Conservation (phyloP, 2,113 vertebrate genomes). For the Chauna torquata region DNA sequence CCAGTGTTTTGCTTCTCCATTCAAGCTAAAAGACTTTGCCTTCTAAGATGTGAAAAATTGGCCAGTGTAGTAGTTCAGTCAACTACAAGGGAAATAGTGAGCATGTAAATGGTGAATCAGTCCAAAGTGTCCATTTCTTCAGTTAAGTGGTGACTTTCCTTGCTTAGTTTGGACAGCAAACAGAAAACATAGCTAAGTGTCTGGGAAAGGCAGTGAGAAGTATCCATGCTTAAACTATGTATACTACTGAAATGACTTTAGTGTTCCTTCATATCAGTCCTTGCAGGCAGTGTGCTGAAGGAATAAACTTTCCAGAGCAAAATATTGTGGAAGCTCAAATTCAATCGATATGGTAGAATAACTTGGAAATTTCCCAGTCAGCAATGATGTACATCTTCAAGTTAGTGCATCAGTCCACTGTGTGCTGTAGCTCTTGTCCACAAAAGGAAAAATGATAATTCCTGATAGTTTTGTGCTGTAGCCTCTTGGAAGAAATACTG, state of each 20-base stretch:
- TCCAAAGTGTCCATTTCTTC: not conserved
- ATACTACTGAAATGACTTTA: not conserved
- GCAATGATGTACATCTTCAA: not conserved
- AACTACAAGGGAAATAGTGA: not conserved
- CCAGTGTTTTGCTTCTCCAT: not conserved
- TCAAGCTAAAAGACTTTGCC: not conserved
- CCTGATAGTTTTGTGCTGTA: not conserved
- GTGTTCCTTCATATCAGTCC: not conserved
- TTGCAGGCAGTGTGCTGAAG: not conserved
- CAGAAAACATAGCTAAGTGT: not conserved
- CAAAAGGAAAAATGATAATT: not conserved
- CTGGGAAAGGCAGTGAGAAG: not conserved
- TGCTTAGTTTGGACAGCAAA: not conserved
- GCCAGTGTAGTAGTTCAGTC: not conserved
- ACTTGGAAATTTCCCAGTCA: not conserved
- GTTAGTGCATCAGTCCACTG: not conserved
- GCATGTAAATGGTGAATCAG: not conserved
- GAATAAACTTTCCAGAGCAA: not conserved
- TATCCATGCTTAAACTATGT: not conserved
- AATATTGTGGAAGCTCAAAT: not conserved
- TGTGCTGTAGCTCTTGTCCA: not conserved
- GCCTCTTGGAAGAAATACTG: not conserved
- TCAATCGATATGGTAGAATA: not conserved
- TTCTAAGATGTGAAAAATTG: not conserved
- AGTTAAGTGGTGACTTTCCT: not conserved